Conservation (phyloP, 2,797 vertebrate genomes). For the Rachycentron canadum region DNA sequence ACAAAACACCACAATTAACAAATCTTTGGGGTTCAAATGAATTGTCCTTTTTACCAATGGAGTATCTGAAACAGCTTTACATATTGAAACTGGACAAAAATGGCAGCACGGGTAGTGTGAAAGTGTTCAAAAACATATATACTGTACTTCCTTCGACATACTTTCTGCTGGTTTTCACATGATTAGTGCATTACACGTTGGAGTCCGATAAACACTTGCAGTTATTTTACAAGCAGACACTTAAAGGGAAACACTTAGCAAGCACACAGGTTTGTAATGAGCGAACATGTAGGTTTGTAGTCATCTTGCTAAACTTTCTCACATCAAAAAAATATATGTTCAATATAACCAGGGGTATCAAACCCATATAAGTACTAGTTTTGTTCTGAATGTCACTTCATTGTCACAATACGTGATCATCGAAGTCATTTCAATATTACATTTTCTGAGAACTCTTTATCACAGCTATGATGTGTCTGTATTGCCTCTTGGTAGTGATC, state of each 20-base stretch:
- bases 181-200: slow-evolving; percentile 81
- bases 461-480: slow-evolving; percentile 83
- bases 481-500: slow-evolving; percentile 88
- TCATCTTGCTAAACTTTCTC: slow-evolving; percentile 76
- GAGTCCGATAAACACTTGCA: slow-evolving; percentile 80
- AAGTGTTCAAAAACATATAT: slow-evolving; percentile 58
- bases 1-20: slow-evolving; percentile 85
- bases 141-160: slow-evolving; percentile 44
- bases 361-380: slow-evolving; percentile 78
- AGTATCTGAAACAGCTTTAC: slow-evolving; percentile 68
- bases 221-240: slow-evolving; percentile 87
- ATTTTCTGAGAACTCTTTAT: slow-evolving; percentile 58
- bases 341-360: slow-evolving; percentile 82
- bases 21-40: slow-evolving; percentile 66
- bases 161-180: slow-evolving; percentile 70
- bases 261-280: slow-evolving; percentile 83
- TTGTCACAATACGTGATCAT: slow-evolving; percentile 60
- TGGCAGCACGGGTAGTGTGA: slow-evolving; percentile 46
- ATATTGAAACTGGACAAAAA: slow-evolving; percentile 59
- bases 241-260: slow-evolving; percentile 75
- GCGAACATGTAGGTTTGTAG: slow-evolving; percentile 67
- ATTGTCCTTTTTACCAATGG: slow-evolving; percentile 44
- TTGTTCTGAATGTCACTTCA: slow-evolving; percentile 63
- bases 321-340: slow-evolving; percentile 77
- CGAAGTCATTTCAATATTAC: slow-evolving; percentile 63